Base-by-base conservation (phyloP, 2,797 vertebrate genomes). In the Molossus alvarezi region DNA sequence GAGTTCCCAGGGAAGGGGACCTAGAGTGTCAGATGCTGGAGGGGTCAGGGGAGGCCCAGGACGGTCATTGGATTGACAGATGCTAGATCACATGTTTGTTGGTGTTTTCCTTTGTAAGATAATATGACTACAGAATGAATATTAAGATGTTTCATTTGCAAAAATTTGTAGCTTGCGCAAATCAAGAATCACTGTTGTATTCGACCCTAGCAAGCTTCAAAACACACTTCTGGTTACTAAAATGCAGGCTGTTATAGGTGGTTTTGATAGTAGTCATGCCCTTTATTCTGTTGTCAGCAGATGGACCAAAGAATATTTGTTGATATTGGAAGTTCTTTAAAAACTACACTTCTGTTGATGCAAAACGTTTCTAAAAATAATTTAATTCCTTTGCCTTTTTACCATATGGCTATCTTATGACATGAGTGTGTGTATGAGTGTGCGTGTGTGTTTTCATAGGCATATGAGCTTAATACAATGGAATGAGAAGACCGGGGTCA, bases 401-500 rank as follows among this genome's bases (percentile, higher is more conserved):
- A 69, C 72, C 21, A 4, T 64, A 33, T 80, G 76, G 17, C 92
- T 93, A 0, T 81, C 85, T 48, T 79, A 21, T 73, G 41, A 65
- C 23, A 2, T 64, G 62, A 53, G 29, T 69, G 58, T 7, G 6
- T 9, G 67, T 8, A 67, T 1, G 15, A 5, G 5, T 3, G 10
- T 18, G 23, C 8, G 15, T 6, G 65, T 21, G 9, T 48, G 21
- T 48, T 90, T 96, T 92, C 94, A 87, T 64, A 57, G 92, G 88
- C 82, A 12, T 69, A 23, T 96, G 96, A 97, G 62, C 91, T 97
- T 95, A 88, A 48, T 79, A 67, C 82, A 96, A 86, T 91, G 96
- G 96, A 95, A 96, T 95, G 95, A 96, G 81, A 90, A 90, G 94
- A 65, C 85, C 45, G 79, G 88, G 76, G 77, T 96, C 90, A 96